These are phyloP conservation scores for Plutomurus gul DNA, from an alignment of 1,140 invertebrate species.

Conservation along the genomic window DNA sequence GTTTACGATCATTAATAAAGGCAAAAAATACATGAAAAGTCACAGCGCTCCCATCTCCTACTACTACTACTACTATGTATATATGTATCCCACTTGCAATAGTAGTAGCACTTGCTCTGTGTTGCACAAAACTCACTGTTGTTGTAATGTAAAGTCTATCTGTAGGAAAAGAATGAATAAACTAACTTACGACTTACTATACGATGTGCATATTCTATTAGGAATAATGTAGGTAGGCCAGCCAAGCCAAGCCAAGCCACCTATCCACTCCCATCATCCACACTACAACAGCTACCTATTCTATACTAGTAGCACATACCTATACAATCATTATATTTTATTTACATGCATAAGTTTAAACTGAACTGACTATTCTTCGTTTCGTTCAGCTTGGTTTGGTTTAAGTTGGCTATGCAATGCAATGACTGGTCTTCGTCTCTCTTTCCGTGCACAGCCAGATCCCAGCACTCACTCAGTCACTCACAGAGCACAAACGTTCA, in stretches of 20 bases:
- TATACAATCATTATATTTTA: slow-evolving; percentile 1
- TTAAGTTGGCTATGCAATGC: background rate
- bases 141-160: background rate
- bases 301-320: background rate
- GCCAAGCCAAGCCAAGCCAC: too few species aligned
- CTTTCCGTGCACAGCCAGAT: background rate
- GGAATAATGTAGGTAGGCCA: too few species aligned
- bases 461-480: background rate
- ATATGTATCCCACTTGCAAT: background rate
- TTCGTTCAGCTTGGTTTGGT: background rate
- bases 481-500: background rate
- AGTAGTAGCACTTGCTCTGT: background rate
- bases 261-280: too few species aligned
- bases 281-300: background rate
- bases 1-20: slow-evolving; percentile 51
- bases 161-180: background rate
- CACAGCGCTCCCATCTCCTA: slow-evolving; percentile 13
- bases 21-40: slow-evolving; percentile 43
- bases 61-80: background rate
- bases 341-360: slow-evolving; percentile 12
- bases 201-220: too few species aligned
- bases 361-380: background rate
- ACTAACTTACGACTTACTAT: background rate
- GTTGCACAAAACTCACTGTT: background rate
- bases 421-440: background rate